phyloP scores from a whole-genome alignment of 2,888 invertebrate genomes.

The Beris morrisii region DNA sequence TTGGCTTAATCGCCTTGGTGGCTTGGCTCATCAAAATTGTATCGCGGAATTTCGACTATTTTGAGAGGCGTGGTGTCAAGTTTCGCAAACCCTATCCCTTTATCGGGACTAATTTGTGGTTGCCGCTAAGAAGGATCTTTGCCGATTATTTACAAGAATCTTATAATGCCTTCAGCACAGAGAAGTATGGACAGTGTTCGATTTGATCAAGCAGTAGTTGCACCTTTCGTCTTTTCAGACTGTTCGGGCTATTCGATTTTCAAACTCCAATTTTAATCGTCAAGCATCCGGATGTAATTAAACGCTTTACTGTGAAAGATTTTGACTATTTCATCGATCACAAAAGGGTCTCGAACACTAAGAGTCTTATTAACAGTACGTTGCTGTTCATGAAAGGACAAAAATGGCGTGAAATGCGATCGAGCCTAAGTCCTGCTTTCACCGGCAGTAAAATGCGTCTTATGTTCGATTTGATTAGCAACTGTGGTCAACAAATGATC shows the following conservation, averaged over 20 bases:
- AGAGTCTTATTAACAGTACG: conserved; percentile 51
- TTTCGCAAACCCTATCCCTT: no score
- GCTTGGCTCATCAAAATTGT: no score
- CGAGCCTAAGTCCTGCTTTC: conserved; percentile 55
- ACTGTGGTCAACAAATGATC: conserved; percentile 29
- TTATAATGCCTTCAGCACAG: no score
- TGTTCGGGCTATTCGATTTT: conserved; percentile 44
- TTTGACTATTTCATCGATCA: conserved; percentile 48
- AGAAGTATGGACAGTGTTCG: no score
- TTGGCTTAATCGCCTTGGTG: no score
- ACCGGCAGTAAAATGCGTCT: conserved; percentile 57
- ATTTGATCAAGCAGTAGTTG: background rate
- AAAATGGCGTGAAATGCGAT: conserved; percentile 45
- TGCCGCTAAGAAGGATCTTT: no score
- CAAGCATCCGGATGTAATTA: conserved; percentile 44
- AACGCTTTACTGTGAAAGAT: conserved; percentile 43
- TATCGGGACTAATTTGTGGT: no score
- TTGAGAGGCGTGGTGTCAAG: no score
- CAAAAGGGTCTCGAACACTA: conserved; percentile 51
- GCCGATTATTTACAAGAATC: no score
- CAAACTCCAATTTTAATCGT: conserved; percentile 39
- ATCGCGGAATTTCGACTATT: no score
- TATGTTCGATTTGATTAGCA: conserved; percentile 44
- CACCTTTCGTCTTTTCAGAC: conserved; percentile 45
- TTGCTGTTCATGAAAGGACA: conserved; percentile 31